These are phyloP conservation scores for Tapera naevia DNA, from an alignment of 2,797 vertebrate species.

Conservation along the genomic window DNA sequence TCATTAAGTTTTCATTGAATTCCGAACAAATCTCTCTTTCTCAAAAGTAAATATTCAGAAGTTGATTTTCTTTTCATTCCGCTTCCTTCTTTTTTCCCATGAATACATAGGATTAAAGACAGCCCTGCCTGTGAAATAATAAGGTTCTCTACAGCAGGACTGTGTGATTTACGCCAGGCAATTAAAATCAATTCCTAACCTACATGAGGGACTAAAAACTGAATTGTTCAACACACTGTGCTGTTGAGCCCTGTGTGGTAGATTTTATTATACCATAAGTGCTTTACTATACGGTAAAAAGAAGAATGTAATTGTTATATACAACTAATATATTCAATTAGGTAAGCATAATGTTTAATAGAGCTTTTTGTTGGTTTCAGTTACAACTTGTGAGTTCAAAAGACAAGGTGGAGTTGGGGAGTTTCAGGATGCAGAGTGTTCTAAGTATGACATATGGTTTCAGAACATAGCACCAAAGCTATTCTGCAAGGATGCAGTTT, in stretches of 20 bases:
- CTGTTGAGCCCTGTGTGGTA: slow-evolving; percentile 51
- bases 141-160: slow-evolving; percentile 47
- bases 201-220: slow-evolving; percentile 49
- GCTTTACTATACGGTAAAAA: slow-evolving; percentile 64
- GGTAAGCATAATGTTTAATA: slow-evolving; percentile 50
- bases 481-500: neutral
- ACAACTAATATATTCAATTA: slow-evolving; percentile 50
- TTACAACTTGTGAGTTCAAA: slow-evolving; percentile 38
- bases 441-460: neutral
- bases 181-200: slow-evolving; percentile 60
- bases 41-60: neutral
- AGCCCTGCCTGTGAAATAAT: neutral
- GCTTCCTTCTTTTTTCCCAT: neutral
- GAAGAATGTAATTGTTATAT: slow-evolving; percentile 37
- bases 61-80: neutral
- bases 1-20: neutral
- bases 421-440: slow-evolving; percentile 9
- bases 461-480: neutral
- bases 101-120: neutral
- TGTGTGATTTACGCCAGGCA: slow-evolving; percentile 52
- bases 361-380: slow-evolving; percentile 45
- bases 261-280: slow-evolving; percentile 57
- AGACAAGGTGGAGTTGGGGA: neutral
- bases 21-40: neutral
- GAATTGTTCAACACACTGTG: slow-evolving; percentile 45